These are phyloP conservation scores for Allacma fusca DNA, from an alignment of 2,888 invertebrate genomes.

Conservation along the genomic window DNA sequence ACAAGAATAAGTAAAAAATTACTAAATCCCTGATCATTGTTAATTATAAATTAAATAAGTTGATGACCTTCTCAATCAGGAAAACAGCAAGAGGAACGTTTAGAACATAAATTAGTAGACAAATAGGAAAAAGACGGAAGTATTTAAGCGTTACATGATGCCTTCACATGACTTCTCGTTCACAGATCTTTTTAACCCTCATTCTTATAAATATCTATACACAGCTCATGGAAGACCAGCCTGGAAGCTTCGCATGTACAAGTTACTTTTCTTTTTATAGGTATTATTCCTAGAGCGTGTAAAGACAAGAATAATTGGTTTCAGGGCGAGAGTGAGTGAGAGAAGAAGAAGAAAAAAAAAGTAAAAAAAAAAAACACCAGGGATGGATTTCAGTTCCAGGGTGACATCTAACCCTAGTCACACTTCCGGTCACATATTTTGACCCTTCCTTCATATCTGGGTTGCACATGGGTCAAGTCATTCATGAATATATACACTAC, in stretches of 20 bases:
- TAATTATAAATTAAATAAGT: too few relatives aligned
- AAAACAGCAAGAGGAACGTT: not conserved
- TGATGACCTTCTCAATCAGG: too few relatives aligned
- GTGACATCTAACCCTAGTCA: conserved; percentile 60
- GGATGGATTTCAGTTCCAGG: conserved; percentile 44
- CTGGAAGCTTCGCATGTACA: not conserved
- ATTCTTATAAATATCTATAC: not conserved
- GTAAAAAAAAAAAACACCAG: conserved; percentile 31
- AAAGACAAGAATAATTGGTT: conserved; percentile 35
- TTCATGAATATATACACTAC: conserved; percentile 30
- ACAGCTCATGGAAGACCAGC: not conserved
- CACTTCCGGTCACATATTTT: conserved; percentile 62
- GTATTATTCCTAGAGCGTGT: not conserved
- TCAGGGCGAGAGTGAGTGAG: not conserved
- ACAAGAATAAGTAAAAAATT: too few relatives aligned
- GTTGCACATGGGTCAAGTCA: conserved; percentile 61
- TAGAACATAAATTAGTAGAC: conserved; percentile 37
- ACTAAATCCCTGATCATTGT: too few relatives aligned
- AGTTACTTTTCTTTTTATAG: not conserved
- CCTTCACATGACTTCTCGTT: conserved; percentile 27
- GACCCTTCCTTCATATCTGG: conserved; percentile 60
- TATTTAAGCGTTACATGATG: conserved; percentile 43
- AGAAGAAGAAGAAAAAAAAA: not conserved
- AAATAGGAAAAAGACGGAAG: conserved; percentile 43
- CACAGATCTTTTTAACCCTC: conserved; percentile 26